phyloP scores from a whole-genome alignment of 2,888 invertebrate genomes.

The Linyphia triangularis region DNA sequence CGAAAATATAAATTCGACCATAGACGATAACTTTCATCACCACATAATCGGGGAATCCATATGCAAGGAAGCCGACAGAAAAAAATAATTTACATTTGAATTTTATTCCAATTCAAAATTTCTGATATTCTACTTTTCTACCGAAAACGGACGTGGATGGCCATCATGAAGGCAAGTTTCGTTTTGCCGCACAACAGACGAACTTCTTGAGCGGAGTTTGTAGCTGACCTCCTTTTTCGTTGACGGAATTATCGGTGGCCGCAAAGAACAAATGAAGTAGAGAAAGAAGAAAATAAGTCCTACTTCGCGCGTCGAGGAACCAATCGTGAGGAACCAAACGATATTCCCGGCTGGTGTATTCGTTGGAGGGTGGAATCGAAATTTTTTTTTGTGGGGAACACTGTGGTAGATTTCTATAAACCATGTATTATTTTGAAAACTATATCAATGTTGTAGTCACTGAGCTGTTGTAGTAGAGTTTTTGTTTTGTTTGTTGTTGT shows the following conservation, averaged over 20 bases:
- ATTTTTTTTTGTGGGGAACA: not conserved
- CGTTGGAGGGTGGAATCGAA: conserved; percentile 38
- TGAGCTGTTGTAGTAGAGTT: no score
- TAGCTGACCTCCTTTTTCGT: conserved; percentile 69
- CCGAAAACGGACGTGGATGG: conserved; percentile 53
- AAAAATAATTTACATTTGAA: not conserved
- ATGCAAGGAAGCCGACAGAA: not conserved
- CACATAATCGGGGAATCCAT: conserved; percentile 22
- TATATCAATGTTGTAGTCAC: no score
- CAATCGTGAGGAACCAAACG: conserved; percentile 68
- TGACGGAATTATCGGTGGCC: conserved; percentile 72
- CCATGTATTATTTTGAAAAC: not conserved
- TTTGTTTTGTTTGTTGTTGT: no score
- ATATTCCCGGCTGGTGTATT: conserved; percentile 64
- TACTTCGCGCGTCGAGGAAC: conserved; percentile 73
- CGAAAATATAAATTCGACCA: not conserved
- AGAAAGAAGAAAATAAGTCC: conserved; percentile 52
- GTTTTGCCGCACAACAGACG: conserved; percentile 62
- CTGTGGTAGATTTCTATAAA: not conserved
- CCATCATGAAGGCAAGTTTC: conserved; percentile 62
- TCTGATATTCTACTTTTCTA: conserved; percentile 9
- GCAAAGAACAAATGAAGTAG: conserved; percentile 70
- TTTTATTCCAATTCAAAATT: not conserved
- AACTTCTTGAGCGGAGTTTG: conserved; percentile 69
- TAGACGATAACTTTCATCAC: conserved; percentile 34